Base-by-base conservation (phyloP, 1,140 invertebrate genomes). In the Bilobella aurantiaca region DNA sequence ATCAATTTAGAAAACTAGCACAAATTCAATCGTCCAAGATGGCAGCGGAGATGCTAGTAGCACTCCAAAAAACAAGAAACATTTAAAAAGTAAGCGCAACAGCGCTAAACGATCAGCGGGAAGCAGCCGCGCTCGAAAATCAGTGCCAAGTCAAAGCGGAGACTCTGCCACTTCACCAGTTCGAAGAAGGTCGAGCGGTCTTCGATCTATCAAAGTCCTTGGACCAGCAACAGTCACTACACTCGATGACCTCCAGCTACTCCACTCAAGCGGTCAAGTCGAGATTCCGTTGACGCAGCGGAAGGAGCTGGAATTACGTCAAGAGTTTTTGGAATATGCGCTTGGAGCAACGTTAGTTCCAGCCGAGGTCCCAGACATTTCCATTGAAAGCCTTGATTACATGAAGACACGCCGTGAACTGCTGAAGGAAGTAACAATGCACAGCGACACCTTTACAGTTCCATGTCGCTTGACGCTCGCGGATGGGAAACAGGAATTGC, bases 331-430 rank as follows among this genome's bases (percentile, higher is more conserved):
- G 8, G 23, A 16, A 12, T 14, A 29, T 3, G 25, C 29, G 2
- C 21, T 58, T 23, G 28, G 8, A 58, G 57, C 57, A 21, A 28
- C 25, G 5, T 1, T n/a, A 25, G 21, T n/a, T 16, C 32, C 34
- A 2, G 42, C 58, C 27, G 21, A 8, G 2, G 27, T 37, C 28
- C 57, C 58, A 14, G n/a, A 60, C 1, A 61, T 49, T 16, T 28
- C 34, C 5, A 27, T 29, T 1, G n/a, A 65, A 1, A 60, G 57
- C 3, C n/a, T 65, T 8, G 64, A 65, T 59, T 60, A 42, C 57
- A 27, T 34, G 16, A 32, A 46, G 29, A 34, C 64, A 8, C 56
- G 37, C 30, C 21, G 64, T 27, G 37, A 65, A 12, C 32, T 60
- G 2, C 32, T 65, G 57, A 12, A 57, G 53, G 53, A 47, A 32